phyloP scores from a whole-genome alignment of 1,140 invertebrate genomes.

The Drosophila gunungcola region DNA sequence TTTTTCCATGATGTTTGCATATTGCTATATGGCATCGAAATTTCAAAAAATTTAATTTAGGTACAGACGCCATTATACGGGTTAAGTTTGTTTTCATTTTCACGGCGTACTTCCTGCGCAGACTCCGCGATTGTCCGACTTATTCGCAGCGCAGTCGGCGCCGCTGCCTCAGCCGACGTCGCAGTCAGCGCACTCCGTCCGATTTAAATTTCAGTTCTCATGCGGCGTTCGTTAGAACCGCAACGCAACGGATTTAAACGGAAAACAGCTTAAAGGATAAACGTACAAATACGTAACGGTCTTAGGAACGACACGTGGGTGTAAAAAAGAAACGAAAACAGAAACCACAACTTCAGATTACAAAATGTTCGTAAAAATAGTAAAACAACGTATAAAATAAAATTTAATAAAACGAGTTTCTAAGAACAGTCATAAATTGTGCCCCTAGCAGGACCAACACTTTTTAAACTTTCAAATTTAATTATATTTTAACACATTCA shows the following conservation, averaged over 20 bases:
- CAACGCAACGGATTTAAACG: slow-evolving; percentile 33
- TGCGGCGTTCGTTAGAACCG: slow-evolving; percentile 58
- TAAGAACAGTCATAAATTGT: neutral
- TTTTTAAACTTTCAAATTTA: too few relatives aligned
- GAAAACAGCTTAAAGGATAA: neutral
- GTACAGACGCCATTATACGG: slow-evolving; percentile 32
- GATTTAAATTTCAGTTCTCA: slow-evolving; percentile 52
- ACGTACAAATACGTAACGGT: slow-evolving; percentile 30
- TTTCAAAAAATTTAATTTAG: neutral
- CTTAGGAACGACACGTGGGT: slow-evolving; percentile 28
- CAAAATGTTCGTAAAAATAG: slow-evolving; percentile 46
- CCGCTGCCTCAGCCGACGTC: slow-evolving; percentile 23
- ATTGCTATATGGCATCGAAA: too few relatives aligned
- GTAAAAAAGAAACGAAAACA: slow-evolving; percentile 18
- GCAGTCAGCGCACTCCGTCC: slow-evolving; percentile 3
- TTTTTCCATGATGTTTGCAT: too few relatives aligned
- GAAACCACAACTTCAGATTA: slow-evolving; percentile 30
- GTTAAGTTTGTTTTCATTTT: slow-evolving; percentile 78
- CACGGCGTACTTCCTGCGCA: slow-evolving; percentile 51
- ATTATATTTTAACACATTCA: too few relatives aligned
- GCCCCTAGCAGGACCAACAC: too few relatives aligned
- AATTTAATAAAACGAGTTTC: slow-evolving; percentile 17
- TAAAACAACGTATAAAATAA: slow-evolving; percentile 44
- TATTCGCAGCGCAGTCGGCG: slow-evolving; percentile 36
- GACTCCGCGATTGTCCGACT: slow-evolving; percentile 55